A percentile compares a stretch with the other conserved stretches of the same genome.
Conservation (phyloP, 2,888 invertebrate species). For the Cancer borealis region DNA sequence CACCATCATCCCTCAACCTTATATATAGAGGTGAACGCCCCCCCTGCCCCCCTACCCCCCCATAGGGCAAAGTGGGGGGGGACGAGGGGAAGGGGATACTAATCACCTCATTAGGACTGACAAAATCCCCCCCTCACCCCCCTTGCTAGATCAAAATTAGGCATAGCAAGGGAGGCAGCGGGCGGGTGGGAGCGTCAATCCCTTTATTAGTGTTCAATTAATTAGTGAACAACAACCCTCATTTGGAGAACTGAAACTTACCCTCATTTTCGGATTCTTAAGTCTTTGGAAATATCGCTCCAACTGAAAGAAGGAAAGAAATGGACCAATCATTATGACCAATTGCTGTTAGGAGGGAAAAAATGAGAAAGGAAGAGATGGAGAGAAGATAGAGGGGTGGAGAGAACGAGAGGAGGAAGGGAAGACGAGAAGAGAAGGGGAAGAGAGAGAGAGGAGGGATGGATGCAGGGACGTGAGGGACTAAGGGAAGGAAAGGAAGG, state of each 20-base stretch:
- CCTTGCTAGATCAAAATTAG: background rate
- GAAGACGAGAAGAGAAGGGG: background rate
- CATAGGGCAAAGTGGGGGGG: background rate
- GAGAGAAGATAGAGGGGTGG: background rate
- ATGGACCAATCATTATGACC: conserved; percentile 77
- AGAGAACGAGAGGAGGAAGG: background rate
- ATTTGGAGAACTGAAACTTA: conserved; percentile 78
- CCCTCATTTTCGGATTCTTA: conserved; percentile 89
- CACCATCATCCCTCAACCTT: background rate
- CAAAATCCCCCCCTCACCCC: background rate
- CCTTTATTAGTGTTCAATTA: no score
- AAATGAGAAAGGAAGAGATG: no score
- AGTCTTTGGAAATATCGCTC: conserved; percentile 97
- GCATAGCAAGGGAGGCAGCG: background rate
- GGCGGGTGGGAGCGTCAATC: background rate
- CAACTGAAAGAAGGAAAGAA: conserved; percentile 81
- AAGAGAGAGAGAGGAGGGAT: background rate
- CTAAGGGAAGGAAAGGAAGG: no score
- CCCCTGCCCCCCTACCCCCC: background rate
- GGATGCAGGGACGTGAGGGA: background rate
- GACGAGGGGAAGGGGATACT: background rate
- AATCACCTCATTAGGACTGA: background rate
- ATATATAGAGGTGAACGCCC: background rate
- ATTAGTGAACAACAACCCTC: background rate
- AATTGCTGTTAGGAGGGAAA: conserved; percentile 60